Evolutionary conservation across 1,140 invertebrate genomes (phyloP).

Genomic region (Scaptomyza pallida): DNA sequence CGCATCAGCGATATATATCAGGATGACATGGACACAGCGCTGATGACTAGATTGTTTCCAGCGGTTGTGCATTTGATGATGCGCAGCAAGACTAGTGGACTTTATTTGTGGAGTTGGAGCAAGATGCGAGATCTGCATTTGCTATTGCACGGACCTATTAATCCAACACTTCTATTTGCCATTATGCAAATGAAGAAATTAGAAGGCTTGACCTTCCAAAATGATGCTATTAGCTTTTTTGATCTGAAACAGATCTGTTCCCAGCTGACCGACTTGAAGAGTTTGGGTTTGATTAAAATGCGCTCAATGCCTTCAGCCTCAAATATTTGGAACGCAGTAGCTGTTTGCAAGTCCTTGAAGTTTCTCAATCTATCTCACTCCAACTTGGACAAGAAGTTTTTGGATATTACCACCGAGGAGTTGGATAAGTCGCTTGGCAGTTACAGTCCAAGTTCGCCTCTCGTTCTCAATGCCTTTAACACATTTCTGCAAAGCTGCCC

Average conservation of each 20-base stretch:
- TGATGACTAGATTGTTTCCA: slow-evolving; percentile 52
- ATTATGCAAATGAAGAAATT: too few relatives aligned
- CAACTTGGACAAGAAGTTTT: slow-evolving; percentile 10
- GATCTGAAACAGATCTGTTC: slow-evolving; percentile 34
- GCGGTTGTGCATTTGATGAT: slow-evolving; percentile 33
- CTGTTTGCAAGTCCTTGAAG: slow-evolving; percentile 6
- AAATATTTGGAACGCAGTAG: slow-evolving; percentile 46
- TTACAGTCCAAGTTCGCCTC: not conserved
- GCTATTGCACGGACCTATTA: too few relatives aligned
- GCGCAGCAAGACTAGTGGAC: slow-evolving; percentile 39
- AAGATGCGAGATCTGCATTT: slow-evolving; percentile 28
- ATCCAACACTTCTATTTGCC: too few relatives aligned
- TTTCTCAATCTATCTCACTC: slow-evolving; percentile 44
- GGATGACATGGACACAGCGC: slow-evolving; percentile 35
- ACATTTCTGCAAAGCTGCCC: slow-evolving; percentile 1
- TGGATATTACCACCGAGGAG: not conserved
- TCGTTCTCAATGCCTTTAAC: slow-evolving; percentile 38
- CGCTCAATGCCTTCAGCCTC: slow-evolving; percentile 36
- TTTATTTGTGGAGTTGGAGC: slow-evolving; percentile 39
- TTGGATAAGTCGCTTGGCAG: slow-evolving; percentile 6
- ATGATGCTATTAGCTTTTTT: slow-evolving; percentile 57
- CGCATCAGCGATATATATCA: not conserved
- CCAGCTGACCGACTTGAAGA: slow-evolving; percentile 35
- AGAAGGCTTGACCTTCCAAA: slow-evolving; percentile 23
- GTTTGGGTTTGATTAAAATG: slow-evolving; percentile 59